Evolutionary conservation across 2,888 invertebrate genomes (phyloP), one percentile per base, ranked within the genome.

Genomic region (Tetragonisca angustula): DNA sequence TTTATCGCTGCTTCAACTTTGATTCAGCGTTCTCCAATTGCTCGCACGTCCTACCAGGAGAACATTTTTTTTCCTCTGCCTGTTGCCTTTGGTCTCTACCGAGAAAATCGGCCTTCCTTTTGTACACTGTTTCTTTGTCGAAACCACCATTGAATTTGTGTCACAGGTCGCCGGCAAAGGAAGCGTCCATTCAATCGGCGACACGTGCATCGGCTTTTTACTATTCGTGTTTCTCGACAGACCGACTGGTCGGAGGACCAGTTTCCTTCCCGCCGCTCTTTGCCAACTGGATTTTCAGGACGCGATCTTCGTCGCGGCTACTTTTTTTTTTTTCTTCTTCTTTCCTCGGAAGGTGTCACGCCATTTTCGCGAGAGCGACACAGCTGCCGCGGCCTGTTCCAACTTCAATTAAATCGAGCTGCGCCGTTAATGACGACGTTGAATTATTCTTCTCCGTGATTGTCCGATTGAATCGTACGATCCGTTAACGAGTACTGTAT

Each of bases 161-260:
- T 86, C 86, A 84, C 79, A 67, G 80, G 79, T 86, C 84, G 79
- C 61, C 79, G 82, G 43, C 61, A 72, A 82, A 69, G 77, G 74
- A 79, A 74, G 70, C 77, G 64, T 61, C 79, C 76, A 76, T 83
- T 84, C 84, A 79, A 76, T 32, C 75, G 36, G 64, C 72, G 87
- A 77, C 87, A 84, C 86, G 87, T 83, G 87, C 82, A 68, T 76
- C 83, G 65, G 54, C 85, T 72, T 76, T 76, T 80, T 68, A 43
- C 71, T 64, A 61, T 54, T 71, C 76, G 70, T 67, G 32, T 62
- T 69, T 76, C 67, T 56, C 15, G 62, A 27, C 64, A 27, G 61
- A 64, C 36, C 36, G 79, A 74, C 76, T 54, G 73, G 72, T 62
- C 27, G 27, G 27, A 56, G n/a, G 79, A 85, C 86, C 70, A 83